phyloP scores from a whole-genome alignment of 2,113 vertebrate genomes.

The Oxyruncus cristatus region DNA sequence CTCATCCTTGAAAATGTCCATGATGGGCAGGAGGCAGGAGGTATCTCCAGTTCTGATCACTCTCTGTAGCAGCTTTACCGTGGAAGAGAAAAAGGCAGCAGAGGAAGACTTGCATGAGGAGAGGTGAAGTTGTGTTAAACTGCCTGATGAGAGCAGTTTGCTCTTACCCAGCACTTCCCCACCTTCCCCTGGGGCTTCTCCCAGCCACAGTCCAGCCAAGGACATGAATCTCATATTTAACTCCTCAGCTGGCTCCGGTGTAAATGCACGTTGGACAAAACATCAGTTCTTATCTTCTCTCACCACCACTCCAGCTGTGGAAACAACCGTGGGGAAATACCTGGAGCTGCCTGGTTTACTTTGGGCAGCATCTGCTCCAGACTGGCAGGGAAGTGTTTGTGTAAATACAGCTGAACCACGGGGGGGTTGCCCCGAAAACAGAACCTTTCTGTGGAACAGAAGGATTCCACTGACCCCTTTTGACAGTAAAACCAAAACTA shows the following conservation, averaged over 20 bases:
- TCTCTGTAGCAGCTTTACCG: constrained; percentile 85
- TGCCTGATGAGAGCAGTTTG: background rate
- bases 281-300: background rate
- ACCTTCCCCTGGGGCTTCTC: background rate
- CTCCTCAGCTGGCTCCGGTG: background rate
- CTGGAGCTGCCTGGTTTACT: background rate
- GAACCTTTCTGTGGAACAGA: background rate
- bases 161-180: background rate
- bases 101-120: background rate
- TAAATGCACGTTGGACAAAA: background rate
- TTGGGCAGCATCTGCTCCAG: background rate
- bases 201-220: background rate
- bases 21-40: constrained; percentile 82
- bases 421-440: background rate
- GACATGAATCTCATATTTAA: background rate
- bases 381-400: background rate
- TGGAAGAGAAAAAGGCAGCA: background rate
- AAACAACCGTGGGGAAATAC: background rate
- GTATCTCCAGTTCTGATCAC: constrained; percentile 83
- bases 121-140: background rate
- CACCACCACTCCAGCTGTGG: background rate
- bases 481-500: background rate
- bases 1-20: constrained; percentile 79
- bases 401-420: background rate
- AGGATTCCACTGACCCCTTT: background rate